phyloP scores from a whole-genome alignment of 2,113 vertebrate species.

The Corythaixoides concolor region DNA sequence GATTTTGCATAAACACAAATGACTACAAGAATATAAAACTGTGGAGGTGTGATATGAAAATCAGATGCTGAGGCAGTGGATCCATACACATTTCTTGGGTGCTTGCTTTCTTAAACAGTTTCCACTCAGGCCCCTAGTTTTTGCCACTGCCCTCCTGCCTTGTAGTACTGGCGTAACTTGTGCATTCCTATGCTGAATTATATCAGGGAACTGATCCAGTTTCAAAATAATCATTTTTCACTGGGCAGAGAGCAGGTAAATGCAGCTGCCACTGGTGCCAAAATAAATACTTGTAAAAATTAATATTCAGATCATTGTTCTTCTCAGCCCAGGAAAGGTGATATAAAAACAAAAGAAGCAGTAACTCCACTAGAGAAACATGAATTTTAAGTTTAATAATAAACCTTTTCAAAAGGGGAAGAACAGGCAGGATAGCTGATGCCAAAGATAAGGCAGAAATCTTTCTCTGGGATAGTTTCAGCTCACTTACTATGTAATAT shows the following conservation, averaged over 20 bases:
- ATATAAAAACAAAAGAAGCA: neutral
- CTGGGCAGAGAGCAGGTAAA: neutral
- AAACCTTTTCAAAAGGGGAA: neutral
- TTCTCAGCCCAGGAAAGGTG: neutral
- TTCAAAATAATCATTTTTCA: neutral
- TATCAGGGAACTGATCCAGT: neutral
- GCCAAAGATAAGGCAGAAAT: neutral
- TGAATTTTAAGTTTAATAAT: neutral
- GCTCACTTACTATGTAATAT: neutral
- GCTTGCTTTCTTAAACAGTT: neutral
- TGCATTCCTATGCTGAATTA: neutral
- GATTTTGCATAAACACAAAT: neutral
- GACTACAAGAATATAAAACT: neutral
- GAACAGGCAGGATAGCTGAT: neutral
- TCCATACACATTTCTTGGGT: neutral
- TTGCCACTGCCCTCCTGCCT: neutral
- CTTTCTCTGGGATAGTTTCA: neutral
- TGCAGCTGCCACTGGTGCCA: neutral
- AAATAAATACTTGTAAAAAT: neutral
- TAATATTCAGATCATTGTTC: neutral
- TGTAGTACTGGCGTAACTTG: neutral
- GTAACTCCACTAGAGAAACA: neutral
- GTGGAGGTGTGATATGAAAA: neutral
- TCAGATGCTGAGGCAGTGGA: neutral
- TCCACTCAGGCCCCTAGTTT: neutral